Evolutionary conservation across 2,888 invertebrate genomes (phyloP).

Genomic region (Phytoseiulus persimilis): DNA sequence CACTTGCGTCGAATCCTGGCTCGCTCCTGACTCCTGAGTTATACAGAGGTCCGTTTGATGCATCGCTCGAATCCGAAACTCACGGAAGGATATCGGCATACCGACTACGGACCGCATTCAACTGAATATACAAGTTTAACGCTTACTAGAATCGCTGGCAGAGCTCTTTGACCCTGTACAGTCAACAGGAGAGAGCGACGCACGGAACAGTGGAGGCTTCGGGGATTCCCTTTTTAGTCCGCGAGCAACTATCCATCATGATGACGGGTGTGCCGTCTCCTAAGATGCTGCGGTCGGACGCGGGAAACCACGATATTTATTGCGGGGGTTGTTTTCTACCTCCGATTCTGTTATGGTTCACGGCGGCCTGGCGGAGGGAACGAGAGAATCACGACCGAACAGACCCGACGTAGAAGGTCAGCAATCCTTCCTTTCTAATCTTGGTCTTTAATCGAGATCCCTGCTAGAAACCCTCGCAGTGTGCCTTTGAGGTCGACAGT

Average conservation of each 20-base stretch:
- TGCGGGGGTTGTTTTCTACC: not conserved
- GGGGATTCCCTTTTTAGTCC: not conserved
- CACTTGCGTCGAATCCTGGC: not conserved
- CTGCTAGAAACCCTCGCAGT: not conserved
- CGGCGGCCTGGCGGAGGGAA: not conserved
- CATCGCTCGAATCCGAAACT: not conserved
- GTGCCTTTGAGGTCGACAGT: not conserved
- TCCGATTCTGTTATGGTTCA: not conserved
- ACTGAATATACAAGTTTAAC: not conserved
- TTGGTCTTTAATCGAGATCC: too few species aligned
- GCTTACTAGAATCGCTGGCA: not conserved
- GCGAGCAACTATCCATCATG: constrained; percentile 5
- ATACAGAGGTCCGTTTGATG: not conserved
- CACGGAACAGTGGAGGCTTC: not conserved
- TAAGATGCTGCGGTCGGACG: not conserved
- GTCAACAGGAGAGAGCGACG: not conserved
- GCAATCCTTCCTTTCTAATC: not conserved
- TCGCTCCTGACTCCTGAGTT: not conserved
- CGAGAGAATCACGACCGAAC: not conserved
- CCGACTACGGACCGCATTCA: not conserved
- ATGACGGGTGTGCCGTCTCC: constrained; percentile 5
- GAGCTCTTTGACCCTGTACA: not conserved
- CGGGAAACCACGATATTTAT: not conserved
- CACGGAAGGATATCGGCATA: not conserved
- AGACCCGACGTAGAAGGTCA: not conserved